Evolutionary conservation across 1,140 invertebrate species (phyloP).

Genomic region (Lordiphosa clarofinis): DNA sequence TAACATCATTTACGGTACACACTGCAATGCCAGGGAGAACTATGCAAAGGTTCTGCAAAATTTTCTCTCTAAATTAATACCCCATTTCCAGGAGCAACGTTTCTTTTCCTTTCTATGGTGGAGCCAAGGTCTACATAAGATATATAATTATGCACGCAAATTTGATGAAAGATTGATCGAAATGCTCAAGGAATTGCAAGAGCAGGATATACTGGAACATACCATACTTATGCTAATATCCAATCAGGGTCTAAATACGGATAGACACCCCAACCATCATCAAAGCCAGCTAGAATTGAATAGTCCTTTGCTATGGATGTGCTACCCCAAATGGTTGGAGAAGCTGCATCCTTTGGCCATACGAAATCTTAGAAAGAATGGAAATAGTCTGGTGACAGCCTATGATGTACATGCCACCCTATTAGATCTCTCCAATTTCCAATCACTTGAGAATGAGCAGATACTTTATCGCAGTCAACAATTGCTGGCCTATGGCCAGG

Average conservation of each 20-base stretch:
- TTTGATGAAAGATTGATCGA: conserved; percentile 82
- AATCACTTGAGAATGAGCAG: conserved; percentile 5
- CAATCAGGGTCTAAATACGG: conserved; percentile 93
- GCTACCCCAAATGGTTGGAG: conserved; percentile 87
- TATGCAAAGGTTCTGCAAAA: conserved; percentile 80
- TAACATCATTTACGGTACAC: conserved; percentile 29
- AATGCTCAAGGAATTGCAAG: conserved; percentile 82
- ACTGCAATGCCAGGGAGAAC: conserved; percentile 82
- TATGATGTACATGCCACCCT: conserved; percentile 88
- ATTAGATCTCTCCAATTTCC: conserved; percentile 3
- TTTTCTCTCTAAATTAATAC: conserved; percentile 81
- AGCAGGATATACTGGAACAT: conserved; percentile 82
- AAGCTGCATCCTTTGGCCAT: conserved; percentile 83
- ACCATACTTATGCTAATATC: conserved; percentile 89
- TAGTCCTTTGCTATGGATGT: conserved; percentile 89
- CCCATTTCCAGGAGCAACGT: conserved; percentile 68
- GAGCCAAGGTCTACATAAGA: conserved; percentile 87
- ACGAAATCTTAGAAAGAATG: conserved; percentile 85
- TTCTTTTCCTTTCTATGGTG: conserved; percentile 89
- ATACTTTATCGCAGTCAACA: conserved; percentile 8
- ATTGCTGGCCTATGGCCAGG: background rate
- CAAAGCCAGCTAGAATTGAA: conserved; percentile 91
- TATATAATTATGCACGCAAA: conserved; percentile 84
- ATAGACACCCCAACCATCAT: conserved; percentile 80
- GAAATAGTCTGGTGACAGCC: conserved; percentile 86